Evolutionary conservation across 1,140 invertebrate genomes (phyloP), one percentile per base, ranked within the genome.

Genomic region (Sarcophaga peregrina): DNA sequence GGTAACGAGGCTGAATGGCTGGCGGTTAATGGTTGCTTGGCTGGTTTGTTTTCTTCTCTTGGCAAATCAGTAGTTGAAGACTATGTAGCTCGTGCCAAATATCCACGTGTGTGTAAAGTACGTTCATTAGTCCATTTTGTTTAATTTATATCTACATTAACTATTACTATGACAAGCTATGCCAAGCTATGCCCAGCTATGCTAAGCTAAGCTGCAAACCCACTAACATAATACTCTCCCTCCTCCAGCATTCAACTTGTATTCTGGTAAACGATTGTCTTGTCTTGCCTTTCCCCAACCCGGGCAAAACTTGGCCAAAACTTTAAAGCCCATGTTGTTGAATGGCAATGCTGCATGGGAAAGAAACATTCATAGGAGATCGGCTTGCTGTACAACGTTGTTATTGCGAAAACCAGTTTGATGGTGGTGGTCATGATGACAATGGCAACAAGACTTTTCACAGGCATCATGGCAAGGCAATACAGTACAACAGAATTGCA

Each of bases 61-160:
- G 4, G 46, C 17, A 72, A 25, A 50, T 9, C 17, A 50, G 13
- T 15, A n/a, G 17, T 20, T 20, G 17, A 20, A 25, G 17, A 78
- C 7, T 46, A 50, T 13, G 48, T 78, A 78, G 75, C 75, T 78
- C 75, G 75, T 78, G 75, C 75, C 75, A 78, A 78, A 78, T 78
- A 78, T 78, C 75, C 75, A 47, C 75, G 75, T 78, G 75, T 78
- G 75, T 78, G 75, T 20, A 78, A 78, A 50, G 75, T 50, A 78
- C 75, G 75, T 78, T 78, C 62, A 68, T 68, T 68, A 68, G 75
- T 50, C 47, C 75, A 78, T 78, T 52, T 50, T 78, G 62, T 68
- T 20, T 68, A 68, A n/a, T 25, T 68, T 68, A 68, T 68, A 68
- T 68, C 62, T 68, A 68, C n/a, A 68, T 68, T 68, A 68, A 37